Conservation (phyloP, 2,113 vertebrate genomes). For the Gymnarchus niloticus region DNA sequence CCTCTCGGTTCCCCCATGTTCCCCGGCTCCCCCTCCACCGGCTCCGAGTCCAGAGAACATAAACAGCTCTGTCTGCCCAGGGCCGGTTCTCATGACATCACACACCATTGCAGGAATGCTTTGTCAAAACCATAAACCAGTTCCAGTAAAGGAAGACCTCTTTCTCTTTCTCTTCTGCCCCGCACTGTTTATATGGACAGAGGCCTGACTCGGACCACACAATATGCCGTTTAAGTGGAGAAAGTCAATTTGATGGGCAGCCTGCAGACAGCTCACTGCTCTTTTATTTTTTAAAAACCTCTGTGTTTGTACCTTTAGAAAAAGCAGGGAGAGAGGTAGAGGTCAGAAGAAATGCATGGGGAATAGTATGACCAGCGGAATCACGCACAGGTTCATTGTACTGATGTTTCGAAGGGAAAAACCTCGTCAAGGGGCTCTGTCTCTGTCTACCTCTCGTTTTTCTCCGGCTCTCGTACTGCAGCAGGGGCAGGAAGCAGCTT, state of each 20-base stretch:
- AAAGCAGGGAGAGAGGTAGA: background rate
- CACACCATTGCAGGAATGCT: conserved; percentile 70
- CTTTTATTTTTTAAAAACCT: background rate
- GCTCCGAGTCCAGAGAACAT: conserved; percentile 55
- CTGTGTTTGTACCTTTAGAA: background rate
- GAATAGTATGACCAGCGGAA: background rate
- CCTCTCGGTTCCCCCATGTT: conserved; percentile 41
- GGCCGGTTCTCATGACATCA: conserved; percentile 77
- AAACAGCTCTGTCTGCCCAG: conserved; percentile 69
- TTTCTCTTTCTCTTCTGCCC: conserved; percentile 19
- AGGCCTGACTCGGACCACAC: background rate
- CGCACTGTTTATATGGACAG: background rate
- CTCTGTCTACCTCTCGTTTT: conserved; percentile 42
- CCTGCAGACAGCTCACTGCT: background rate
- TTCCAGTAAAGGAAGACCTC: conserved; percentile 37
- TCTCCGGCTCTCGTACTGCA: conserved; percentile 18
- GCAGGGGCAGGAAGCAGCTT: conserved; percentile 67
- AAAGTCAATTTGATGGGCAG: background rate
- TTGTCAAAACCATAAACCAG: conserved; percentile 57
- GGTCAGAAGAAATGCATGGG: background rate
- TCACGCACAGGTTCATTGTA: conserved; percentile 51
- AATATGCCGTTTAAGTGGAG: background rate
- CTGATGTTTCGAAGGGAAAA: conserved; percentile 63
- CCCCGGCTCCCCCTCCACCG: conserved; percentile 42
- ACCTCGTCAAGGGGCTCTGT: conserved; percentile 56